Conservation (phyloP, 2,888 invertebrate genomes). For the Carcina quercana region DNA sequence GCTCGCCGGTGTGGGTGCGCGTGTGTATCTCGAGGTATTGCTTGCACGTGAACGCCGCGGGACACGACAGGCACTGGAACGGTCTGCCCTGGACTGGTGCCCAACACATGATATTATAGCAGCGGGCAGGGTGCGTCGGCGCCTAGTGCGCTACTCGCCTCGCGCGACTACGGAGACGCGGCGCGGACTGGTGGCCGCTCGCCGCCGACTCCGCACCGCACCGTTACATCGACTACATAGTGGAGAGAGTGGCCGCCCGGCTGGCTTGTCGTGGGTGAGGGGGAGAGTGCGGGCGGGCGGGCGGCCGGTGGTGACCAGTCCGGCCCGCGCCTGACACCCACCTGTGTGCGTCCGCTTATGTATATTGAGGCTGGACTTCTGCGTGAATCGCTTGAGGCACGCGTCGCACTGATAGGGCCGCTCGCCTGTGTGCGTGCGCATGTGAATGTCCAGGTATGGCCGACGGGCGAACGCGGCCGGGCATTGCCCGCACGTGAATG, state of each 20-base stretch:
- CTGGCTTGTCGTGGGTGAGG: constrained; percentile 41
- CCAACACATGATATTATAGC: constrained; percentile 72
- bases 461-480: constrained; percentile 67
- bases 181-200: constrained; percentile 68
- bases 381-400: constrained; percentile 86
- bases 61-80: constrained; percentile 76
- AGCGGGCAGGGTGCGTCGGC: constrained; percentile 57
- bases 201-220: constrained; percentile 61
- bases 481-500: constrained; percentile 63
- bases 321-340: constrained; percentile 69
- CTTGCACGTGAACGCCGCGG: constrained; percentile 75
- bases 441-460: constrained; percentile 69
- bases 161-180: constrained; percentile 62
- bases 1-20: constrained; percentile 76
- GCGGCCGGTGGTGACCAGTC: constrained; percentile 61
- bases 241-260: constrained; percentile 17
- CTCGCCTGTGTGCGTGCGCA: constrained; percentile 76
- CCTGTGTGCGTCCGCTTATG: constrained; percentile 86
- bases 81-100: constrained; percentile 75
- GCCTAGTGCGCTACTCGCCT: constrained; percentile 58
- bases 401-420: constrained; percentile 81
- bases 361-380: constrained; percentile 87
- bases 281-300: constrained; percentile 44
- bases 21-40: constrained; percentile 77
- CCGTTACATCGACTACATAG: constrained; percentile 24